Percentiles rank a stretch among this genome's conserved stretches.
These are phyloP conservation scores for Whitmania pigra DNA, from an alignment of 1,140 invertebrate species.

Conservation along the genomic window DNA sequence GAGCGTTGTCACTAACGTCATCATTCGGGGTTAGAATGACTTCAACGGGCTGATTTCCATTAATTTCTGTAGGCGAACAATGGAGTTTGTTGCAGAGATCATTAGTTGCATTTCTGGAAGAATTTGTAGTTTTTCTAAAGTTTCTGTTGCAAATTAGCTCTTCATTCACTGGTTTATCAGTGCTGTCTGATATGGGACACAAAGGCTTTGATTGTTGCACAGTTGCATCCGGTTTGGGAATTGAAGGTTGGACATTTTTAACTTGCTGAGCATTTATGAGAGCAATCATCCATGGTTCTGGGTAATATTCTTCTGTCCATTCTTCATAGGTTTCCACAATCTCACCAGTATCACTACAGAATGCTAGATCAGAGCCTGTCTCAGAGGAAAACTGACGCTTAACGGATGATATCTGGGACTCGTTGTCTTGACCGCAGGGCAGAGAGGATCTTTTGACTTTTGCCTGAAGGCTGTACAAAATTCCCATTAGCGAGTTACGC, in stretches of 20 bases:
- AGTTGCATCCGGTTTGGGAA: background rate
- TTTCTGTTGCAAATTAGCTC: background rate
- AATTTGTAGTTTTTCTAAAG: background rate
- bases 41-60: background rate
- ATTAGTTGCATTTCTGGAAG: background rate
- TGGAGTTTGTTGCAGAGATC: background rate
- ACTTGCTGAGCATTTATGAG: background rate
- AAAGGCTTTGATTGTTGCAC: background rate
- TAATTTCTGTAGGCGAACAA: background rate
- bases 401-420: background rate
- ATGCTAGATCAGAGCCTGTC: background rate
- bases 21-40: background rate
- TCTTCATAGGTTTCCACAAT: conserved; percentile 2
- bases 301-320: conserved; percentile 2
- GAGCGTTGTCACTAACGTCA: background rate
- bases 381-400: background rate
- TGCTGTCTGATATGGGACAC: background rate
- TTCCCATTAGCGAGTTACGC: background rate
- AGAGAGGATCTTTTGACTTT: background rate
- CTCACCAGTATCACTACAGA: conserved; percentile 5
- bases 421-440: background rate
- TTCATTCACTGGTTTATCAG: background rate
- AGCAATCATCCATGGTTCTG: background rate
- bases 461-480: background rate
- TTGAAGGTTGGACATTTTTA: background rate